phyloP scores from a whole-genome alignment of 1,140 invertebrate genomes.

The Capitella teleta region DNA sequence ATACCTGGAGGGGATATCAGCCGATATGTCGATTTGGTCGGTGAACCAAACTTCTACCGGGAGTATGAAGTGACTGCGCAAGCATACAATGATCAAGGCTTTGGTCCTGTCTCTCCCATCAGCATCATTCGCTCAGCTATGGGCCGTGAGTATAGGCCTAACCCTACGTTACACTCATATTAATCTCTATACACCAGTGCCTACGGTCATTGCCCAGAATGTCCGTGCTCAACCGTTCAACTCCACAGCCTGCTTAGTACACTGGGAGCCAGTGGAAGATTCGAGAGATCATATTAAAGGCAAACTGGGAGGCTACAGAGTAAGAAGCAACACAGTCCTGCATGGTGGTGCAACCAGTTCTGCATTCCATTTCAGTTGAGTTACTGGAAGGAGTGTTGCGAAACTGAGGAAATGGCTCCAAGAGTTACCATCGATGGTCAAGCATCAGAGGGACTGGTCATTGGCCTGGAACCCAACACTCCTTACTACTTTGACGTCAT shows the following conservation, averaged over 20 bases:
- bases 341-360: no score
- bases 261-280: slow-evolving; percentile 78
- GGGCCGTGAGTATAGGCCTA: no score
- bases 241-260: slow-evolving; percentile 81
- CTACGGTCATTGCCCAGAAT: slow-evolving; percentile 73
- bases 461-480: slow-evolving; percentile 81
- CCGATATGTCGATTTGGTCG: no score
- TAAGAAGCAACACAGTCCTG: no score
- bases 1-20: no score
- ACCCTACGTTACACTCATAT: no score
- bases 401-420: slow-evolving; percentile 11
- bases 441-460: slow-evolving; percentile 58
- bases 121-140: slow-evolving; percentile 2
- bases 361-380: slow-evolving; percentile 31
- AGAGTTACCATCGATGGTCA: slow-evolving; percentile 24
- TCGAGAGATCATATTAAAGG: slow-evolving; percentile 74
- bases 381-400: slow-evolving; percentile 20
- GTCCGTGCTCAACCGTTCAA: slow-evolving; percentile 68
- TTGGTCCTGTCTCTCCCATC: background rate
- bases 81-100: background rate
- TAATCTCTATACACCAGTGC: slow-evolving; percentile 63
- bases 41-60: background rate
- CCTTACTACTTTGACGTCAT: slow-evolving; percentile 89
- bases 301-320: slow-evolving; percentile 79
- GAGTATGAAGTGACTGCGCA: background rate